These are phyloP conservation scores for Bettongia penicillata DNA, from an alignment of 2,113 vertebrate genomes.

Conservation along the genomic window DNA sequence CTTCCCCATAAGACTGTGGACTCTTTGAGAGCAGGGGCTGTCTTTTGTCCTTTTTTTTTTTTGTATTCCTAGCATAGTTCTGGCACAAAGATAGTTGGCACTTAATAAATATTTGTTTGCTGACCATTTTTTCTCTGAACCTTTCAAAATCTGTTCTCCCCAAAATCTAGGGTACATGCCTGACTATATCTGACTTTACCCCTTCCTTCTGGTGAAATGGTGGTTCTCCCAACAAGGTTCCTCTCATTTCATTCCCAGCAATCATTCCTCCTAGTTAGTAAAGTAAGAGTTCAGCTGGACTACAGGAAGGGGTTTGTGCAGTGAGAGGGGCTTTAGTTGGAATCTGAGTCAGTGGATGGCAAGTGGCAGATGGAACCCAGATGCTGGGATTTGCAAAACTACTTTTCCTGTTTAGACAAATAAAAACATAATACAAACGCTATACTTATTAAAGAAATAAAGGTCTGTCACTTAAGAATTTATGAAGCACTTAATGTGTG, in stretches of 20 bases:
- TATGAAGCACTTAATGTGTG: background rate
- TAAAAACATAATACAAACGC: background rate
- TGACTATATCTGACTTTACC: background rate
- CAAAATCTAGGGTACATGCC: background rate
- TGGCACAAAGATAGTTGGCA: background rate
- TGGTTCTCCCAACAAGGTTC: background rate
- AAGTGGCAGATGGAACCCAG: background rate
- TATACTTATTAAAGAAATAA: background rate
- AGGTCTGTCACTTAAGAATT: background rate
- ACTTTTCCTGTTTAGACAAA: background rate
- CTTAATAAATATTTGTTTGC: background rate
- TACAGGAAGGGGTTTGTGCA: background rate
- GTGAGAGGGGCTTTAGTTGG: background rate
- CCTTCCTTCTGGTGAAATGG: background rate
- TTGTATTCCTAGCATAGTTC: background rate
- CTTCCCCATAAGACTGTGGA: background rate
- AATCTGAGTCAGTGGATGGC: background rate
- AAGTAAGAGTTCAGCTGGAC: background rate
- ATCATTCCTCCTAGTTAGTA: background rate
- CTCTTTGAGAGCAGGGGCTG: background rate
- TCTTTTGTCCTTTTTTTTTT: background rate
- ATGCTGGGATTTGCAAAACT: background rate
- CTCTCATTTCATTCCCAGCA: background rate
- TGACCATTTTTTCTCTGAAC: background rate
- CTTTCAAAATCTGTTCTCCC: background rate